Percentiles rank a stretch among this genome's conserved stretches.
Evolutionary conservation across 2,888 invertebrate genomes (phyloP).

Genomic region (Ennomos erosarius): DNA sequence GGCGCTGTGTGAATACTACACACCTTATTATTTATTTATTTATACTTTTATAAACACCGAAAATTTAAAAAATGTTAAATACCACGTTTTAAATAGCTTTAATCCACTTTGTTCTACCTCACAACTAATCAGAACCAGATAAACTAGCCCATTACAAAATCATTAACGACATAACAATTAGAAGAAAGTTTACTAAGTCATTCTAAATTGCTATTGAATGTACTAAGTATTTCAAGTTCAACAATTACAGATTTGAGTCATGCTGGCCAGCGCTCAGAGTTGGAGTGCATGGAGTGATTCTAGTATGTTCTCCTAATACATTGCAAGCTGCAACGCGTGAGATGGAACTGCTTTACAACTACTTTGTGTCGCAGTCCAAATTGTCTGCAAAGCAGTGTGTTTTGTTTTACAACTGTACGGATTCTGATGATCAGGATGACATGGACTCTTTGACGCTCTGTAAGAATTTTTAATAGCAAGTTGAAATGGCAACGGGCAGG

Average conservation of each 20-base stretch:
- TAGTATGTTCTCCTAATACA: conserved; percentile 86
- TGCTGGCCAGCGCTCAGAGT: conserved; percentile 91
- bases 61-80: too few relatives aligned
- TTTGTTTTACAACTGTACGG: conserved; percentile 83
- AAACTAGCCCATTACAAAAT: too few relatives aligned
- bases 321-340: conserved; percentile 81
- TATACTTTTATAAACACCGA: too few relatives aligned
- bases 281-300: conserved; percentile 88
- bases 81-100: too few relatives aligned
- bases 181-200: too few relatives aligned
- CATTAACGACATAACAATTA: too few relatives aligned
- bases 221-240: too few relatives aligned
- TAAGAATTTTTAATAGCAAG: conserved; percentile 67
- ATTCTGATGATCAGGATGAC: conserved; percentile 70
- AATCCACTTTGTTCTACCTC: background rate
- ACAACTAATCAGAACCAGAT: background rate
- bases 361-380: conserved; percentile 88
- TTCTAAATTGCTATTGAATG: too few relatives aligned
- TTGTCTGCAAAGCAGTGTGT: conserved; percentile 88
- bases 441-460: conserved; percentile 79
- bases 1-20: too few relatives aligned
- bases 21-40: too few relatives aligned
- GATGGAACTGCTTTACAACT: conserved; percentile 87
- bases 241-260: conserved; percentile 85
- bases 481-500: too few relatives aligned